phyloP scores from a whole-genome alignment of 2,888 invertebrate genomes.

The Allophyes oxyacanthae region DNA sequence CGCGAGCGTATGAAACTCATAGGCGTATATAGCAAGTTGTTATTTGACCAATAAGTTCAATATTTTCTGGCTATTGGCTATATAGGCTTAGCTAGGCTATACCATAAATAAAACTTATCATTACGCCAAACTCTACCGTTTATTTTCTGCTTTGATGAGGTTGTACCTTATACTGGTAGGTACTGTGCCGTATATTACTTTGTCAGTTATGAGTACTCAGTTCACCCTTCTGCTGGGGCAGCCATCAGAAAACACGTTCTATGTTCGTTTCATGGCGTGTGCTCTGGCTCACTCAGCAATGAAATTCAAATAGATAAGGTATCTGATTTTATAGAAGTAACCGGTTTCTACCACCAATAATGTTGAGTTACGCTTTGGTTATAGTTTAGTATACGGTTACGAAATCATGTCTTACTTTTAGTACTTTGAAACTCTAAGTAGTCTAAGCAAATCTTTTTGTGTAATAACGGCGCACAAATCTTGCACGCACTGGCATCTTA shows the following conservation, averaged over 20 bases:
- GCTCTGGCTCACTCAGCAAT: conserved; percentile 21
- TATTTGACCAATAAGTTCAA: conserved; percentile 3
- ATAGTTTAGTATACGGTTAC: too few relatives aligned
- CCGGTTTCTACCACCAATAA: background rate
- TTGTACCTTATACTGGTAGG: background rate
- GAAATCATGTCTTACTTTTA: too few relatives aligned
- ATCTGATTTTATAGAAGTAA: background rate
- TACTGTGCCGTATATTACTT: conserved; percentile 3
- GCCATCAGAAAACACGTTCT: conserved; percentile 28
- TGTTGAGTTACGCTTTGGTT: background rate
- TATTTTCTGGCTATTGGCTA: background rate
- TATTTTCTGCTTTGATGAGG: background rate
- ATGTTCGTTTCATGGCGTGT: conserved; percentile 5
- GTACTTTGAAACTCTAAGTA: too few relatives aligned
- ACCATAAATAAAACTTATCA: conserved; percentile 13
- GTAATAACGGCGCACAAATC: too few relatives aligned
- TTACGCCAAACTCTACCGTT: background rate
- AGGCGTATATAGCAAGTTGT: background rate
- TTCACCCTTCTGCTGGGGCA: conserved; percentile 18
- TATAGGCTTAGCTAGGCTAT: background rate
- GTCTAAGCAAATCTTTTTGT: too few relatives aligned
- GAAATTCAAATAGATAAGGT: conserved; percentile 15
- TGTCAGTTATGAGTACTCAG: background rate
- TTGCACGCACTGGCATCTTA: too few relatives aligned
- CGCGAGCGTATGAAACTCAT: too few relatives aligned